A percentile compares a stretch with the other conserved stretches of the same genome.
Evolutionary conservation across 2,888 invertebrate species (phyloP).

Genomic region (Lepidocyrtinus sp.): DNA sequence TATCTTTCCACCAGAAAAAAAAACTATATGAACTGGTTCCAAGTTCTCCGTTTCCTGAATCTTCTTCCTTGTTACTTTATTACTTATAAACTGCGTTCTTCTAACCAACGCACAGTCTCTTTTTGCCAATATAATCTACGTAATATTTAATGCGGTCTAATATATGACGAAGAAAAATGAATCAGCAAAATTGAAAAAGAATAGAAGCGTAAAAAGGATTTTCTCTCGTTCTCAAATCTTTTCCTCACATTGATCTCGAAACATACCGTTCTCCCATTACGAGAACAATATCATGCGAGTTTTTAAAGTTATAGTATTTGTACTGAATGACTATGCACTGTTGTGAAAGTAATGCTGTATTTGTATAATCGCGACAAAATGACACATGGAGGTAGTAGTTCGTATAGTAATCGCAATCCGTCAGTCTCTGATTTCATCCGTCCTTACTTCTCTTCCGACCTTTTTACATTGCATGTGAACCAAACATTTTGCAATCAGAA

Average conservation of each 20-base stretch:
- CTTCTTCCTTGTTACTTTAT: background rate
- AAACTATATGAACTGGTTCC: constrained; percentile 8
- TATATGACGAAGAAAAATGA: constrained; percentile 35
- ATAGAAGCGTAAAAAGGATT: constrained; percentile 17
- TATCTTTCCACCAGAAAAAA: background rate
- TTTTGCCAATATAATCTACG: background rate
- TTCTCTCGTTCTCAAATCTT: background rate
- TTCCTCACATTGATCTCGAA: background rate
- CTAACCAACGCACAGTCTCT: background rate
- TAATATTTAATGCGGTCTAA: background rate
- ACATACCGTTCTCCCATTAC: too few species aligned
- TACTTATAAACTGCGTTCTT: background rate
- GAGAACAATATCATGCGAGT: background rate
- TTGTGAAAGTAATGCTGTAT: background rate
- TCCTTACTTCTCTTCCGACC: constrained; percentile 26
- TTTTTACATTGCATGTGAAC: constrained; percentile 43
- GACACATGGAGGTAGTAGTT: background rate
- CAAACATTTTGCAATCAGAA: constrained; percentile 51
- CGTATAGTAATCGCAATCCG: constrained; percentile 31
- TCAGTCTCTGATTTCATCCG: constrained; percentile 26
- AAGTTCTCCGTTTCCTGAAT: constrained; percentile 9
- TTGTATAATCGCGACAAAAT: background rate
- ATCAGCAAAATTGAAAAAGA: constrained; percentile 42
- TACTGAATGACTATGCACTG: background rate
- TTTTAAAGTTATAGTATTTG: background rate